These are phyloP conservation scores for Zootoca vivipara DNA, from an alignment of 2,113 vertebrate genomes.

Conservation along the genomic window DNA sequence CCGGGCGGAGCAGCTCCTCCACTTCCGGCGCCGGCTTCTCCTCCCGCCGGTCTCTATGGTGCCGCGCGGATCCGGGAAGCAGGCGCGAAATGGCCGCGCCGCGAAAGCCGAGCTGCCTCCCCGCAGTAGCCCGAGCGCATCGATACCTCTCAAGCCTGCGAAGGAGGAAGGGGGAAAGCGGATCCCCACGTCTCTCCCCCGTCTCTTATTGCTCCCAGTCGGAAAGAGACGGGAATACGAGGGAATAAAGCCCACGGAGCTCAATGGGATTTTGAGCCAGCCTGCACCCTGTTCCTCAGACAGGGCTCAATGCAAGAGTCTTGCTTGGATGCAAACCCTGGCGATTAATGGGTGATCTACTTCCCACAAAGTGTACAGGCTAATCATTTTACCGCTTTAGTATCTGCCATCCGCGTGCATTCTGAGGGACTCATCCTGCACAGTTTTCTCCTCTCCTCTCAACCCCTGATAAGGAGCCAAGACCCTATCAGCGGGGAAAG, in stretches of 20 bases:
- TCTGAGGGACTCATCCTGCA: background rate
- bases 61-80: background rate
- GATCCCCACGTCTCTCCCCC: background rate
- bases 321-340: background rate
- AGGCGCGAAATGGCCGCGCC: background rate
- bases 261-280: background rate
- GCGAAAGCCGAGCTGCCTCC: background rate
- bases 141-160: background rate
- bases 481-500: no score
- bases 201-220: background rate
- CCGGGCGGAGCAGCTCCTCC: accelerated
- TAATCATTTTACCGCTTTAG: background rate
- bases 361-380: background rate
- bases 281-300: background rate
- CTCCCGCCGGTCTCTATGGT: no score
- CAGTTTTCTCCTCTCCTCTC: background rate
- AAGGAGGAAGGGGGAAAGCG: background rate
- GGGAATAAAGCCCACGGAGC: background rate
- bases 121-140: background rate
- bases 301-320: background rate
- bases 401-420: background rate
- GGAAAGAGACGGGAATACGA: background rate
- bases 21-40: background rate
- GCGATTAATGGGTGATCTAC: background rate
- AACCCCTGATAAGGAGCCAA: no score